Conservation (phyloP, 2,113 vertebrate genomes). For the Bos indicus region DNA sequence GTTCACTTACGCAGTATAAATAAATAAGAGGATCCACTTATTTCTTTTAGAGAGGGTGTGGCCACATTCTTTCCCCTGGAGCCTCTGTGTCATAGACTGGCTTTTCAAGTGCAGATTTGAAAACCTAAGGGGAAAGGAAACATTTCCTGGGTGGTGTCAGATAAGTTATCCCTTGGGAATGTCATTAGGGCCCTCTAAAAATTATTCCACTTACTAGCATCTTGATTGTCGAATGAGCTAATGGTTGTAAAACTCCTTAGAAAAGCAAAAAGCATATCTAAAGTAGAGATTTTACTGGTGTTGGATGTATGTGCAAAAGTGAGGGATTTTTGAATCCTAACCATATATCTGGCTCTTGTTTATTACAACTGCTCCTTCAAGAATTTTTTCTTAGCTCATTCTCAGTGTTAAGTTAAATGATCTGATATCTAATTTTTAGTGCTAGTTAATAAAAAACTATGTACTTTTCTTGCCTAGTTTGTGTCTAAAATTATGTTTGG, state of each 20-base stretch:
- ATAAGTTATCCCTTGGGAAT: background rate
- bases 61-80: background rate
- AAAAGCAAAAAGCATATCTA: background rate
- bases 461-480: background rate
- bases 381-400: background rate
- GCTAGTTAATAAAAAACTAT: background rate
- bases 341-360: background rate
- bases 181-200: background rate
- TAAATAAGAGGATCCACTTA: conserved; percentile 44
- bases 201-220: background rate
- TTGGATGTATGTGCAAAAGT: background rate
- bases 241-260: background rate
- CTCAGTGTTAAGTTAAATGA: conserved; percentile 1
- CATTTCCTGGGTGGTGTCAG: conserved; percentile 15
- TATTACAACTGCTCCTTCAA: background rate
- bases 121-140: conserved; percentile 32
- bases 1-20: conserved; percentile 18
- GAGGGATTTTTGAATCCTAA: background rate
- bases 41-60: conserved; percentile 30
- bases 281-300: background rate
- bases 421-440: background rate
- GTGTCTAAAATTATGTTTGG: background rate
- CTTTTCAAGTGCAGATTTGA: conserved; percentile 34
- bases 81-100: conserved; percentile 30
- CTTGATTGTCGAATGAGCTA: background rate